Evolutionary conservation across 2,113 vertebrate genomes (phyloP).

Genomic region (Puffinus mauretanicus): DNA sequence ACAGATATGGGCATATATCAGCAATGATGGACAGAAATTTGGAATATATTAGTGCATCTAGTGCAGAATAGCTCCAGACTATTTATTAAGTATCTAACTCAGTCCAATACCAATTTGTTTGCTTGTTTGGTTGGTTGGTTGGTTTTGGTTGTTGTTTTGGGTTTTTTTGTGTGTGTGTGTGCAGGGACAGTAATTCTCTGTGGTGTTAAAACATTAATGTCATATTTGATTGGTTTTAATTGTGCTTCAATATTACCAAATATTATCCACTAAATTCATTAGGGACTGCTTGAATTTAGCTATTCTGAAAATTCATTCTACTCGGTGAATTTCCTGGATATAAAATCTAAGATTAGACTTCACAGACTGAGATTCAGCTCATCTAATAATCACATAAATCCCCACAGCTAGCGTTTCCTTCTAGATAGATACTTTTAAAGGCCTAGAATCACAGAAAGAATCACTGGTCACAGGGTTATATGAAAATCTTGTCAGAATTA

Average conservation of each 20-base stretch:
- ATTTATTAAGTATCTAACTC: background rate
- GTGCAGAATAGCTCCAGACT: background rate
- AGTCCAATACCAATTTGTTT: background rate
- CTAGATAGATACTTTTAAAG: background rate
- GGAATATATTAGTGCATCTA: background rate
- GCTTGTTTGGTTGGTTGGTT: fast-evolving
- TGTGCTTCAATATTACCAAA: background rate
- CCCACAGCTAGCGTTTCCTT: background rate
- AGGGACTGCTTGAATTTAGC: background rate
- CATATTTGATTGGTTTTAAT: background rate
- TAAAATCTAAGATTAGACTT: background rate
- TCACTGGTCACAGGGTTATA: background rate
- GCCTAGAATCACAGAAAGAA: background rate
- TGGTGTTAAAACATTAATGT: background rate
- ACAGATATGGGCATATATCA: background rate
- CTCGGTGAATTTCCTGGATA: background rate
- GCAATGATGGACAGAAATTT: background rate
- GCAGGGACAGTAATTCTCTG: background rate
- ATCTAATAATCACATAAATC: background rate
- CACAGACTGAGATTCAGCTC: background rate
- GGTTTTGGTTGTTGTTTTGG: background rate
- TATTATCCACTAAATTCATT: background rate
- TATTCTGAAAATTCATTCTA: background rate
- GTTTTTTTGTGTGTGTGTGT: background rate
- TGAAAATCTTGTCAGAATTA: background rate